Evolutionary conservation across 2,797 vertebrate genomes (phyloP).

Genomic region (Darevskia nairensis): DNA sequence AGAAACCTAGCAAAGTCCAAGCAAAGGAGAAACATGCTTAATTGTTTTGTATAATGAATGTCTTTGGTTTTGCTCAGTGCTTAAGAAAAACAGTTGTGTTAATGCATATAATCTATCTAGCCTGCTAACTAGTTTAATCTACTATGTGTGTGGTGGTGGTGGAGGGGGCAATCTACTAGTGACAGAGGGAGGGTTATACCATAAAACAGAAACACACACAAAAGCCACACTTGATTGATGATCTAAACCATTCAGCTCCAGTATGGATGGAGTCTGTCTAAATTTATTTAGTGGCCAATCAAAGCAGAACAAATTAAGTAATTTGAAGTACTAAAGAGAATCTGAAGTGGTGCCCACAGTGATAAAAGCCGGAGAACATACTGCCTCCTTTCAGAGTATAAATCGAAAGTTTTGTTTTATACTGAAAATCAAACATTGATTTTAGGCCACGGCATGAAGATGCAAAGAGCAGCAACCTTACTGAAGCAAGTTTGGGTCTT

Average conservation of each 20-base stretch:
- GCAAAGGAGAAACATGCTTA: conserved; percentile 50
- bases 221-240: conserved; percentile 74
- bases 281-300: conserved; percentile 73
- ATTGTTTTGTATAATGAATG: conserved; percentile 66
- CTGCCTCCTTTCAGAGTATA: conserved; percentile 35
- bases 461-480: not conserved
- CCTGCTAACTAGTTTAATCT: conserved; percentile 82
- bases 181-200: conserved; percentile 72
- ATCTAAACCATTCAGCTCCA: conserved; percentile 60
- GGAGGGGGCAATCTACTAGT: conserved; percentile 70
- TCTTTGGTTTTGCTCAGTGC: conserved; percentile 60
- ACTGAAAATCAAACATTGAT: not conserved
- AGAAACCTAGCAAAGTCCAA: conserved; percentile 54
- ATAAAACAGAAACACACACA: conserved; percentile 70
- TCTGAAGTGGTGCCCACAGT: conserved; percentile 28
- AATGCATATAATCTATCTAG: conserved; percentile 78
- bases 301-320: conserved; percentile 73
- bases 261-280: conserved; percentile 69
- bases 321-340: conserved; percentile 68
- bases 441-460: not conserved
- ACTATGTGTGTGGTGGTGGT: conserved; percentile 67
- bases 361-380: conserved; percentile 46
- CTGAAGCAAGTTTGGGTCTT: not conserved
- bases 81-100: conserved; percentile 71
- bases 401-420: conserved; percentile 28